Base-by-base conservation (phyloP, 2,888 invertebrate species). In the Desoria tigrina region DNA sequence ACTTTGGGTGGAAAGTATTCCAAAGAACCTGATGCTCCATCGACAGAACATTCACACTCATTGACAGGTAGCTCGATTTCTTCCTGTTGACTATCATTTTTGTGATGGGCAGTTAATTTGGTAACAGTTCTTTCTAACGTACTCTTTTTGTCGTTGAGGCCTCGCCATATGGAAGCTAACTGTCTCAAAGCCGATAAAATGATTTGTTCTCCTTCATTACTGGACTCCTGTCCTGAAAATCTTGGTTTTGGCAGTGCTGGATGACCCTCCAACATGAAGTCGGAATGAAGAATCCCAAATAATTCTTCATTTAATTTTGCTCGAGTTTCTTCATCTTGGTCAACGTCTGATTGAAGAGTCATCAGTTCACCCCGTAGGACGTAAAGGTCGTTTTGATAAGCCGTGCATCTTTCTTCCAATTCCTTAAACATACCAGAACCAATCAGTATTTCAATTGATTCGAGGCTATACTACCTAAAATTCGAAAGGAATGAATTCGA, bases 121-220 rank as follows among this genome's bases (percentile, higher is more conserved):
- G 78, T 77, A 0, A 81, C 72, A 66, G 79, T 79, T 71, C 78
- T 79, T 74, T 81, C 82, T 68, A 80, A 71, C 64, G 78, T 77
- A 18, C 80, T 80, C 64, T 79, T 79, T 71, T 80, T 81, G 79
- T 76, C 76, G 24, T 70, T 63, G 21, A 76, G 63, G 27, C 73
- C 73, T 61, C 71, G 67, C 74, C 74, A 74, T 37, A 74, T 50
- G 50, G 69, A 68, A 56, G 72, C 68, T 3, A 76, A 62, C 66
- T 74, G 73, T 55, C 65, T 63, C 26, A 76, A 56, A 55, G 69
- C 71, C 24, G 68, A 66, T 23, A 73, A 55, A 61, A 76, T 65
- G 49, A 72, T 61, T 56, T 66, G 63, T 53, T 71, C 66, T 65
- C 66, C 69, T 28, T 65, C 66, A n/a, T 59, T 51, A 61, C 64